Base-by-base conservation (phyloP, 2,113 vertebrate species). In the Empidonax traillii region DNA sequence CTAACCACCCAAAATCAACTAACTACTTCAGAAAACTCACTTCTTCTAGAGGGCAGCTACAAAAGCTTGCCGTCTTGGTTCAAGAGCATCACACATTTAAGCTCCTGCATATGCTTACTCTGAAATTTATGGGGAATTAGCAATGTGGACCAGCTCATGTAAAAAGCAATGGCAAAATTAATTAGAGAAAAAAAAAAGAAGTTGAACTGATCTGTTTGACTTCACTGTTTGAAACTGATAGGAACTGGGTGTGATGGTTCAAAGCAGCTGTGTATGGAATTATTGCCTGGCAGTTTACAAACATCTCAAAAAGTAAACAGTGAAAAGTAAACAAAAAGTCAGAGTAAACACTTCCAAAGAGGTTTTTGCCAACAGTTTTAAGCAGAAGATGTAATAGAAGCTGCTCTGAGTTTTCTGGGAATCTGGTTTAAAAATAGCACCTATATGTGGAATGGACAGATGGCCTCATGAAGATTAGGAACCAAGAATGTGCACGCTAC, bases 401-500 rank as follows among this genome's bases (percentile, higher is more conserved):
- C 35, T 68, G 53, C 33, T 51, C 16, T 58, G 44, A 43, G 41
- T 33, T 53, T 39, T 53, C 66, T 43, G 33, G 20, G 22, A 39
- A 55, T 49, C 11, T 37, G 33, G 7, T 73, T 85, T 72, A 47
- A 67, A 62, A 72, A 59, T 22, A 28, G 21, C 6, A 61, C 11
- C 13, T 19, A 16, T 1, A n/a, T 7, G 24, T 24, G 43, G 33
- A 78, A 90, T 0, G 2, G 72, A 55, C 18, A 68, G 19, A 53
- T 23, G 35, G 52, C 39, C 47, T 49, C 11, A 22, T 0, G 0
- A 10, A 51, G 24, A 53, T 21, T 1, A 75, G 31, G 63, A 72
- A 52, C 31, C 66, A 3, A 14, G 51, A 71, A 66, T 35, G 24
- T 35, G 43, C 12, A 75, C 21, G 37, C 33, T 35, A 39, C 25